phyloP scores from a whole-genome alignment of 1,140 invertebrate species.

The Procambarus virginalis region DNA sequence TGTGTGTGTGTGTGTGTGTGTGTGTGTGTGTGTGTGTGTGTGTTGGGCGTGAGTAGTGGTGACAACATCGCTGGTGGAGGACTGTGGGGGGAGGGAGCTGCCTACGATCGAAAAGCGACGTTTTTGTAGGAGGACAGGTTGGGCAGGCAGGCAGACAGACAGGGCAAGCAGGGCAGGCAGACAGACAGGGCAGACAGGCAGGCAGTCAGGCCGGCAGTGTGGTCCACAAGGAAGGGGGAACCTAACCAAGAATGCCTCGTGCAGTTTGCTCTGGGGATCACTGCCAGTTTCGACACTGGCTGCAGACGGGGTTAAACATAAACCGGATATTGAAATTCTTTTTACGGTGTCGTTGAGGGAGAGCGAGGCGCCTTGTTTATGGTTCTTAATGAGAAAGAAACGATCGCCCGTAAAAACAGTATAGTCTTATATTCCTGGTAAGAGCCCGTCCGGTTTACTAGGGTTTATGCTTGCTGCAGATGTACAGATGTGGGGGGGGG shows the following conservation, averaged over 20 bases:
- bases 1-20: too few species aligned
- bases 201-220: background rate
- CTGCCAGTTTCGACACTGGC: background rate
- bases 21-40: too few species aligned
- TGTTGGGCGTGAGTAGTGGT: too few species aligned
- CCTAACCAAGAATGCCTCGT: background rate
- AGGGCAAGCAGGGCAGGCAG: background rate
- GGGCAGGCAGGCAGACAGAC: background rate
- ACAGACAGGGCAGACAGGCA: background rate
- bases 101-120: too few species aligned
- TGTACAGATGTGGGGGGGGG: background rate
- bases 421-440: background rate
- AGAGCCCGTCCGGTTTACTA: background rate
- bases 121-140: too few species aligned
- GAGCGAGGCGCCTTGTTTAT: constrained; percentile 22
- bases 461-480: background rate
- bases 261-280: too few species aligned
- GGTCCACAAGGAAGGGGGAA: background rate
- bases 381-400: constrained; percentile 45
- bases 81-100: too few species aligned
- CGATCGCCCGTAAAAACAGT: background rate
- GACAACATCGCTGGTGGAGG: too few species aligned
- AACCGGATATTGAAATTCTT: constrained; percentile 28
- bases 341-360: constrained; percentile 32
- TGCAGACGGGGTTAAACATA: constrained; percentile 31